These are phyloP conservation scores for Microctenopoma lineatum DNA, from an alignment of 2,797 vertebrate species.

Conservation along the genomic window DNA sequence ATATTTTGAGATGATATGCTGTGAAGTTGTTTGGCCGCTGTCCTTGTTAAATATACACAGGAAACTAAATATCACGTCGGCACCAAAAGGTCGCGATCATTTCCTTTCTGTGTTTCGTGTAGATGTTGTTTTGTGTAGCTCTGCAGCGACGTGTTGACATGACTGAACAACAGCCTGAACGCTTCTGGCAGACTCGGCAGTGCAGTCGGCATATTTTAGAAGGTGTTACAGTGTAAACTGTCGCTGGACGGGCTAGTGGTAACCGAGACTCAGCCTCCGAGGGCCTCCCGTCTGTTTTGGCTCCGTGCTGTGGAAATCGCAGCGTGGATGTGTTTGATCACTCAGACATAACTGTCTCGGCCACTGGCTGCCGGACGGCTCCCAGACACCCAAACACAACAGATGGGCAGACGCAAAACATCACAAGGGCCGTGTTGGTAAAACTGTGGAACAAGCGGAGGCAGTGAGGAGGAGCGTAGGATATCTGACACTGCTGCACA, in stretches of 20 bases:
- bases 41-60: too few relatives aligned
- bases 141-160: conserved; percentile 34
- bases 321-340: conserved; percentile 68
- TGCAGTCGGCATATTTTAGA: conserved; percentile 55
- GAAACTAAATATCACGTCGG: not conserved
- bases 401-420: conserved; percentile 49
- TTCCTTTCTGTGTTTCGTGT: not conserved
- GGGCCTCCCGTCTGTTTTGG: conserved; percentile 61
- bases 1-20: not conserved
- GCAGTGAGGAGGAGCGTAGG: conserved; percentile 11
- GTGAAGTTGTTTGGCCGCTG: not conserved
- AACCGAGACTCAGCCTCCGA: conserved; percentile 45
- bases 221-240: conserved; percentile 62
- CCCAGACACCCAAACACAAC: conserved; percentile 63
- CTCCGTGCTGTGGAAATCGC: conserved; percentile 56
- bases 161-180: conserved; percentile 39
- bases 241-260: conserved; percentile 51
- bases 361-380: conserved; percentile 50
- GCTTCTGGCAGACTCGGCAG: conserved; percentile 41
- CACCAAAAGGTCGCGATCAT: not conserved
- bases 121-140: conserved; percentile 12
- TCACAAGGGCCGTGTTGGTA: conserved; percentile 32
- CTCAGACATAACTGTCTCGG: conserved; percentile 64
- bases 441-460: conserved; percentile 51
- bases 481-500: conserved; percentile 19